Conservation (phyloP, 2,888 invertebrate genomes). For the Linnaemya vulpina region DNA sequence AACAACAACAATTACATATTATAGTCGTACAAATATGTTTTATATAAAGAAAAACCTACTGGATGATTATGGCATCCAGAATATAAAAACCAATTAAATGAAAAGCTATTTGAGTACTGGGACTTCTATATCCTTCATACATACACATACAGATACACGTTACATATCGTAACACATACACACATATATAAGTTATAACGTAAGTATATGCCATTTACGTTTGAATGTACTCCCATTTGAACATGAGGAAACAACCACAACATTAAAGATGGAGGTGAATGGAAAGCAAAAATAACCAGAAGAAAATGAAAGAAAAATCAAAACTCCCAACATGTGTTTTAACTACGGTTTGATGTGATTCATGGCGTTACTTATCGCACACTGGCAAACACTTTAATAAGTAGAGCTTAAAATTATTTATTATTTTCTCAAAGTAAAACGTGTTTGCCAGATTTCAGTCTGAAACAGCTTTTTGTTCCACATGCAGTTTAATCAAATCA, state of each 20-base stretch:
- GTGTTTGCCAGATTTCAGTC: too few relatives aligned
- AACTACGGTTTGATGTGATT: conserved; percentile 56
- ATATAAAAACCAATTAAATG: conserved; percentile 68
- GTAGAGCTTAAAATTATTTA: neutral
- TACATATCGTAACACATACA: too few relatives aligned
- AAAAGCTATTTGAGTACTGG: conserved; percentile 62
- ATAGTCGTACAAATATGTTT: neutral
- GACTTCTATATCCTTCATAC: conserved; percentile 17
- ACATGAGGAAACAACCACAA: conserved; percentile 22
- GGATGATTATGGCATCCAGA: conserved; percentile 51
- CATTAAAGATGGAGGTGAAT: conserved; percentile 2
- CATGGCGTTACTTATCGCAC: neutral
- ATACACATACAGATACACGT: neutral
- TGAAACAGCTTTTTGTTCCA: neutral
- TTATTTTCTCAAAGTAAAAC: neutral
- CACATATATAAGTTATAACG: too few relatives aligned
- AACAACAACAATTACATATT: conserved; percentile 11
- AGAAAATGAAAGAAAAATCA: conserved; percentile 50
- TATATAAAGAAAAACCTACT: conserved; percentile 17
- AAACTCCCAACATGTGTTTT: conserved; percentile 63
- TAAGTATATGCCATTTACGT: neutral
- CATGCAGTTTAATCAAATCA: neutral
- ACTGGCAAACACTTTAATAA: neutral
- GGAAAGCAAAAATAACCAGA: conserved; percentile 9
- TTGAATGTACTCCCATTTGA: neutral